Percentiles rank a stretch among this genome's conserved stretches.
phyloP scores from a whole-genome alignment of 2,888 invertebrate genomes.

The Bimastos eiseni region DNA sequence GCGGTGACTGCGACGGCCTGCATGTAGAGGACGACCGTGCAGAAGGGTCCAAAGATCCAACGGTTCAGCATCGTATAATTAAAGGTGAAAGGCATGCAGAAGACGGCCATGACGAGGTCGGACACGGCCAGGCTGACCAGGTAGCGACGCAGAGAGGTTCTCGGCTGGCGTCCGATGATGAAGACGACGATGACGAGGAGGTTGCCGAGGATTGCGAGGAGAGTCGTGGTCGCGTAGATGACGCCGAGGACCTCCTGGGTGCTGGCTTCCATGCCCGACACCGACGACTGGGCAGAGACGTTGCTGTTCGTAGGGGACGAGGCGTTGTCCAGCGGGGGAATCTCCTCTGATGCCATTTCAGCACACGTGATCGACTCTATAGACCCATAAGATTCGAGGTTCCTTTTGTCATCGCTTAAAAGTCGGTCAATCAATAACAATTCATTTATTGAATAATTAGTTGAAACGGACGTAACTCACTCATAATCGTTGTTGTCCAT shows the following conservation, averaged over 20 bases:
- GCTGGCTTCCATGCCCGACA: slow-evolving; percentile 28
- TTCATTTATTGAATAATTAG: too few relatives aligned
- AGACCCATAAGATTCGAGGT: too few relatives aligned
- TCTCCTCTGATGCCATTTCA: not conserved
- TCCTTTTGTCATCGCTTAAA: too few relatives aligned
- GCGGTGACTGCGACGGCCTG: slow-evolving; percentile 57
- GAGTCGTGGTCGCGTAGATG: slow-evolving; percentile 63
- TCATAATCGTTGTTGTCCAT: too few relatives aligned
- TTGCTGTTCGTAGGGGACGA: not conserved
- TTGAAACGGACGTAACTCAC: too few relatives aligned
- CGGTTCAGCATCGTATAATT: slow-evolving; percentile 61
- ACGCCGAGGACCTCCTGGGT: slow-evolving; percentile 57
- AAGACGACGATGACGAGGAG: slow-evolving; percentile 64
- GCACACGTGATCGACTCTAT: not conserved
- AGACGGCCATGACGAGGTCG: slow-evolving; percentile 84
- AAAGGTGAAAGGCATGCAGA: slow-evolving; percentile 87
- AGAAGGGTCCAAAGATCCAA: slow-evolving; percentile 65
- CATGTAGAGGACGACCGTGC: slow-evolving; percentile 59
- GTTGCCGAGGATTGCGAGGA: slow-evolving; percentile 64
- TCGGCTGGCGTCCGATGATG: slow-evolving; percentile 57
- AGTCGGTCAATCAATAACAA: too few relatives aligned
- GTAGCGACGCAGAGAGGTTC: slow-evolving; percentile 66
- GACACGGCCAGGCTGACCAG: slow-evolving; percentile 83
- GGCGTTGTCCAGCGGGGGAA: not conserved
- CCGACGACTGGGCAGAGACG: not conserved